Evolutionary conservation across 1,140 invertebrate genomes (phyloP), one percentile per base, ranked within the genome.

Genomic region (Bombus waltoni): DNA sequence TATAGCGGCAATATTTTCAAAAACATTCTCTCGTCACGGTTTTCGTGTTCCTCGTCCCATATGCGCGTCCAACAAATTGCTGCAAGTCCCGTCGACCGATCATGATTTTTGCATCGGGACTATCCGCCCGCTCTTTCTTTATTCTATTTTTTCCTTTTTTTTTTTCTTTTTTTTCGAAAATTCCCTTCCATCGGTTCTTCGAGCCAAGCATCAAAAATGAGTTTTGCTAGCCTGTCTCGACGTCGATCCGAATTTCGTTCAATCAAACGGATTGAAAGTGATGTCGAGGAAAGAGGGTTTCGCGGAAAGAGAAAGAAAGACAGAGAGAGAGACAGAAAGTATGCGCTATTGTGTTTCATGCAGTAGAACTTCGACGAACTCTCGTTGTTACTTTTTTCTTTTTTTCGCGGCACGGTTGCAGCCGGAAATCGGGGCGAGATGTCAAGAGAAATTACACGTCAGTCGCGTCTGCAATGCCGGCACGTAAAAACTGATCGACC

Each of bases 371-470:
- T 62, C 8, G 68, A 85, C 68, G 53, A 72, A 53, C 35, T 35
- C 40, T 22, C n/a, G 65, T 76, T 85, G 82, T 85, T 68, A 72
- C 32, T 80, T 72, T 40, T 72, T 70, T 44, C 3, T n/a, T 80
- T 65, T 72, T 80, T 71, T 47, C 10, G 2, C 9, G 66, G 65
- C 47, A 44, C 4, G n/a, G 11, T 15, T 71, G 28, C 32, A 71
- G 15, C 8, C 8, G 42, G 32, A 38, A 53, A 32, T 15, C 28
- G 40, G 42, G 83, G 53, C 11, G 25, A 71, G 47, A 79, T 53
- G 75, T 78, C 75, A 76, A 62, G 75, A 80, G 83, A 85, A 85
- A 85, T 85, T 80, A 79, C 83, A 80, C 83, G 83, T 85, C 83
- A 85, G 76, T 73, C 83, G 83, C 40, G 83, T 71, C 40, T 32